A percentile compares a stretch with the other conserved stretches of the same genome.
Evolutionary conservation across 1,140 invertebrate species (phyloP).

Genomic region (Eumaeus atala): DNA sequence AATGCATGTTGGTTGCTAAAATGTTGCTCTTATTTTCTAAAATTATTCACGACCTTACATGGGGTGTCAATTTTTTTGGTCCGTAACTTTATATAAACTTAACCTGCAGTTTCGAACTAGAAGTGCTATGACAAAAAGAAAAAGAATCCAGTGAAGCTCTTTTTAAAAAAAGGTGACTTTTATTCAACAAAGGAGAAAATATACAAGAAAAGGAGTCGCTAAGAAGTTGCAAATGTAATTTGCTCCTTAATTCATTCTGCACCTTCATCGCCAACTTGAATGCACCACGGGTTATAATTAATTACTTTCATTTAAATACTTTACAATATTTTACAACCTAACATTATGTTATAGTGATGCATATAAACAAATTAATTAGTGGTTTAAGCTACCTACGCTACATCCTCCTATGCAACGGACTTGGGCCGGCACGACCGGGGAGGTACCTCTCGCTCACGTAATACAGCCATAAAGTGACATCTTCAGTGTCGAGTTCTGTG

Average conservation of each 20-base stretch:
- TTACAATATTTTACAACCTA: too few relatives aligned
- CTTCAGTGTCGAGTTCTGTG: too few relatives aligned
- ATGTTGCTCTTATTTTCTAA: slow-evolving; percentile 41
- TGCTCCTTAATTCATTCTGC: slow-evolving; percentile 31
- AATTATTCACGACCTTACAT: slow-evolving; percentile 30
- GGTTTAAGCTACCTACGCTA: too few relatives aligned
- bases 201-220: slow-evolving; percentile 28
- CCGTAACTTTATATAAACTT: too few relatives aligned
- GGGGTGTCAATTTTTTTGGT: too few relatives aligned
- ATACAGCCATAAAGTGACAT: too few relatives aligned
- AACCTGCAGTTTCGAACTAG: not conserved
- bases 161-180: slow-evolving; percentile 32
- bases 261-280: slow-evolving; percentile 26
- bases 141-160: not conserved
- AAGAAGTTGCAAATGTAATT: slow-evolving; percentile 35
- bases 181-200: slow-evolving; percentile 33
- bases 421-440: too few relatives aligned
- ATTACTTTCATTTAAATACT: not conserved
- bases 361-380: too few relatives aligned
- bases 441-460: too few relatives aligned
- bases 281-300: slow-evolving; percentile 3
- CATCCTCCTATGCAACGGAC: too few relatives aligned
- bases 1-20: slow-evolving; percentile 58
- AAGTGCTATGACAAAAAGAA: not conserved
- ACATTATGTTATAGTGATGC: too few relatives aligned